Percentiles rank a stretch among this genome's conserved stretches.
These are phyloP conservation scores for Protaetia brevitarsis DNA, from an alignment of 1,140 invertebrate genomes.

Conservation along the genomic window DNA sequence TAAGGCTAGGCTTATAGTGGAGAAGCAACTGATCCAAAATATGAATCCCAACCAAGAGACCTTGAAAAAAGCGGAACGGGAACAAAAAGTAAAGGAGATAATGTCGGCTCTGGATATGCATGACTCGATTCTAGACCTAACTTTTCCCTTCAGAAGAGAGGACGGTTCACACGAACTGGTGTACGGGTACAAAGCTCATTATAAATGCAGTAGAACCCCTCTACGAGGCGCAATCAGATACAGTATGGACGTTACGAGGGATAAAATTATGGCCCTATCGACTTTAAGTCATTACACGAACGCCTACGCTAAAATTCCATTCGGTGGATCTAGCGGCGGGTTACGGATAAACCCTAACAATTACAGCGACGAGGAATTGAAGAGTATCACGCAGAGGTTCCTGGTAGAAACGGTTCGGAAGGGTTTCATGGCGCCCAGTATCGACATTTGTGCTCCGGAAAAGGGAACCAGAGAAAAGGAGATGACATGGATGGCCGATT, in stretches of 20 bases:
- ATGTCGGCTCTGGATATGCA: not conserved
- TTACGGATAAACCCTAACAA: not conserved
- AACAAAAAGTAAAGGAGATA: not conserved
- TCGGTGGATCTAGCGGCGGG: conserved; percentile 5
- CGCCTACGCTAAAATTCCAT: not conserved
- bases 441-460: conserved; percentile 96
- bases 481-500: conserved; percentile 99
- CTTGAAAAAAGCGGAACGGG: not conserved
- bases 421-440: conserved; percentile 68
- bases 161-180: not conserved
- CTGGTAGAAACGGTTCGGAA: not conserved
- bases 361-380: not conserved
- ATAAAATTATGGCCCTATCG: conserved; percentile 7
- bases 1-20: conserved; percentile 15
- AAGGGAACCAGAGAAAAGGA: conserved; percentile 98
- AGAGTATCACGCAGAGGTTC: not conserved
- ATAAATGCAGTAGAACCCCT: not conserved
- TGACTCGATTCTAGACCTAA: conserved; percentile 8
- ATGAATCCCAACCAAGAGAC: not conserved
- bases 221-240: not conserved
- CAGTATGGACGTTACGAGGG: not conserved
- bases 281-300: not conserved
- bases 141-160: conserved; percentile 4
- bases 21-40: conserved; percentile 9
- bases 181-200: not conserved